Conservation (phyloP, 2,888 invertebrate species). For the Meandrusa payeni region DNA sequence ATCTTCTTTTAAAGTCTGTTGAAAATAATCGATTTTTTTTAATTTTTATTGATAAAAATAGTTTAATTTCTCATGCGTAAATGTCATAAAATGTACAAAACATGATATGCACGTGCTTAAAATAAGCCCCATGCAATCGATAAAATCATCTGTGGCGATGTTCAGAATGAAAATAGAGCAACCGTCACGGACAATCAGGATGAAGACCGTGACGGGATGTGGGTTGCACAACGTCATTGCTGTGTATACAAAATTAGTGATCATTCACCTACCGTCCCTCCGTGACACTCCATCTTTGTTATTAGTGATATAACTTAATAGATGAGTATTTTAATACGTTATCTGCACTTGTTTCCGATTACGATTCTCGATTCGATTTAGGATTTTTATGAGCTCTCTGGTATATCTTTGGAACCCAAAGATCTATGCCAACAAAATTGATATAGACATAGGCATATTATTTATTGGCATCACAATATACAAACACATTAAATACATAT, state of each 20-base stretch:
- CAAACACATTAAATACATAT: no score
- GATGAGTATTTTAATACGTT: not conserved
- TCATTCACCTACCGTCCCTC: conserved; percentile 51
- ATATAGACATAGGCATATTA: no score
- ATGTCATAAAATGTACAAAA: conserved; percentile 24
- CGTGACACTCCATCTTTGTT: conserved; percentile 45
- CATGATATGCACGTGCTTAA: conserved; percentile 39
- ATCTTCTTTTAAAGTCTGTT: no score
- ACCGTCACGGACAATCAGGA: conserved; percentile 49
- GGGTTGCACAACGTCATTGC: conserved; percentile 41
- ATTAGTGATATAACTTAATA: no score
- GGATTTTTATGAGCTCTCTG: no score
- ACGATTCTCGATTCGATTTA: no score
- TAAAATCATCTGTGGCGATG: conserved; percentile 43
- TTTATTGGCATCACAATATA: no score
- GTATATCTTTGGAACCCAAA: no score
- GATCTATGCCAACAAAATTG: no score
- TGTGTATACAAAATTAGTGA: conserved; percentile 73
- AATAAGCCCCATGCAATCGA: conserved; percentile 32
- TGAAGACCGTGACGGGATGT: conserved; percentile 50
- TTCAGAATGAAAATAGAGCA: conserved; percentile 40
- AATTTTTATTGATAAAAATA: no score
- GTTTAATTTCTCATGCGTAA: no score
- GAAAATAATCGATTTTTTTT: no score
- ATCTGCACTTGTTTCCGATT: conserved; percentile 13